Evolutionary conservation across 1,140 invertebrate genomes (phyloP).

Genomic region (Vollenhovia emeryi): DNA sequence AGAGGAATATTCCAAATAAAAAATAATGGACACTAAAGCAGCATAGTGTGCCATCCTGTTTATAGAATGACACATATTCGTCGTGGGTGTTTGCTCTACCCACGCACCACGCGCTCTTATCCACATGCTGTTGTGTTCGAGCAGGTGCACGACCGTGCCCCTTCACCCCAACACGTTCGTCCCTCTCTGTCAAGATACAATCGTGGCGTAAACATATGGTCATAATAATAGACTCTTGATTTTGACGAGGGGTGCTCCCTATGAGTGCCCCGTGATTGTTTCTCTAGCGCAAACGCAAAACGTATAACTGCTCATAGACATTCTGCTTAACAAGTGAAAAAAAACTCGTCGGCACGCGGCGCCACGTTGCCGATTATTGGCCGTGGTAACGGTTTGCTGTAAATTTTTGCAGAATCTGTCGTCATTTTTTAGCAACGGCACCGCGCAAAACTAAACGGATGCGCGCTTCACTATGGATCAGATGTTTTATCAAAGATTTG

Average conservation of each 20-base stretch:
- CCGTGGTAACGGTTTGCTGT: not conserved
- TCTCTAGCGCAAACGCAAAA: slow-evolving; percentile 65
- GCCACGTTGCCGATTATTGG: not conserved
- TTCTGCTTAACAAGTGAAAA: slow-evolving; percentile 41
- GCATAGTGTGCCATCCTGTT: slow-evolving; percentile 55
- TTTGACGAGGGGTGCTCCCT: slow-evolving; percentile 81
- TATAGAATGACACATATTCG: slow-evolving; percentile 74
- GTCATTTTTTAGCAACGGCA: not conserved
- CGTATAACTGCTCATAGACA: slow-evolving; percentile 32
- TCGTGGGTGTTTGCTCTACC: slow-evolving; percentile 64
- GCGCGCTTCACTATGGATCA: not conserved
- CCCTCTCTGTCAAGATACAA: slow-evolving; percentile 80
- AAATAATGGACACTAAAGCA: slow-evolving; percentile 44
- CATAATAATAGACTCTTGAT: slow-evolving; percentile 85
- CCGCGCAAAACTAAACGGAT: not conserved
- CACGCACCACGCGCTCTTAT: slow-evolving; percentile 57
- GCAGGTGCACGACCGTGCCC: slow-evolving; percentile 76
- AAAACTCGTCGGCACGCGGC: not conserved
- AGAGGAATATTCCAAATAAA: not conserved
- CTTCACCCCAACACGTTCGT: slow-evolving; percentile 49
- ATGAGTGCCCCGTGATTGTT: slow-evolving; percentile 80
- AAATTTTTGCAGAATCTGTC: not conserved
- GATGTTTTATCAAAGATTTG: not conserved
- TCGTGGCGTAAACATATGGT: slow-evolving; percentile 84
- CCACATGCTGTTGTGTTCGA: slow-evolving; percentile 67